Base-by-base conservation (phyloP, 2,797 vertebrate genomes). In the Myiotriccus ornatus region DNA sequence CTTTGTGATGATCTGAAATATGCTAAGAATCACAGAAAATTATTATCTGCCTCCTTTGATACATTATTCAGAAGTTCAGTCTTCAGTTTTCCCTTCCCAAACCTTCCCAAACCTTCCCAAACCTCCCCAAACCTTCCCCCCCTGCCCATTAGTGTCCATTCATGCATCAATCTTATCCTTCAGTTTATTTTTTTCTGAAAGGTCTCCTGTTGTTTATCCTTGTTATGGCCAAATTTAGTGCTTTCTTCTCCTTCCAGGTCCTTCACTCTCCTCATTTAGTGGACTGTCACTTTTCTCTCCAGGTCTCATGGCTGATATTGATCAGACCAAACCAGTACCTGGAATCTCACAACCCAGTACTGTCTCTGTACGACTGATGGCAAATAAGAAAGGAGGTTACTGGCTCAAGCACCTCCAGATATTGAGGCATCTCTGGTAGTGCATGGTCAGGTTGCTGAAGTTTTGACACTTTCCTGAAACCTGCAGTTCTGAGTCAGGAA, bases 341-440 rank as follows among this genome's bases (percentile, higher is more conserved):
- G 44, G 8, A 56, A 63, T 25, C 27, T 22, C 0, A 0, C 0
- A 1, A 39, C 12, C 28, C 30, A 32, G 12, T n/a, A n/a, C 16
- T 41, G 28, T 10, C 34, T 59, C 39, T 35, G n/a, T 50, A 50
- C 1, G 1, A 55, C 1, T 47, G 22, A 55, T 15, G 24, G 12
- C 24, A 24, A 47, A 4, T 5, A 60, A 25, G 23, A 76, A 83
- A 22, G 23, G 30, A 55, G 3, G 3, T 76, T 68, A 23, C 53
- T 28, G 32, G 23, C 32, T 75, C n/a, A 35, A 37, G 8, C 12
- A 69, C 14, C 35, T 83, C 13, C 1, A 4, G 30, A 30, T 73
- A 43, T 5, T 63, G 14, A 50, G 67, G 27, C 19, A 41, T 76
- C 6, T 24, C 19, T 4, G 34, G 34, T 49, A 16, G 23, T 24